These are phyloP conservation scores for Rhinophrynus dorsalis DNA, from an alignment of 2,797 vertebrate species.

Conservation along the genomic window DNA sequence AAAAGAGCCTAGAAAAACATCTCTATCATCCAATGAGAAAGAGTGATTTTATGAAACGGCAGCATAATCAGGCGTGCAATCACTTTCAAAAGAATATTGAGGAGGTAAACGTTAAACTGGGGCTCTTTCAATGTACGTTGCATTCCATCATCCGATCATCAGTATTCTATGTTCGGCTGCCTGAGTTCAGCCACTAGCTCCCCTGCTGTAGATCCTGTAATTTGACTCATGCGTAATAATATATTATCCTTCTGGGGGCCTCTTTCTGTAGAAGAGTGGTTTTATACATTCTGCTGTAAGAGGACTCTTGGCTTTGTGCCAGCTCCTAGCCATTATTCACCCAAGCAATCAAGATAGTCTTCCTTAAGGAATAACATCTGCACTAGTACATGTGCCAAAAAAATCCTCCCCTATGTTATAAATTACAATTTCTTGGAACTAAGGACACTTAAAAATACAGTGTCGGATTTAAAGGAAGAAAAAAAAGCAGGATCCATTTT, in stretches of 20 bases:
- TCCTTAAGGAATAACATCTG: constrained; percentile 82
- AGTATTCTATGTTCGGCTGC: constrained; percentile 72
- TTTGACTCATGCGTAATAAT: constrained; percentile 84
- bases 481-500: constrained; percentile 22
- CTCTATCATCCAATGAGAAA: constrained; percentile 17
- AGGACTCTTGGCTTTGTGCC: constrained; percentile 71
- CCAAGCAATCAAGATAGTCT: constrained; percentile 70
- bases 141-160: constrained; percentile 76
- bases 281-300: constrained; percentile 76
- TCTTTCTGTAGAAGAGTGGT: constrained; percentile 75
- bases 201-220: constrained; percentile 79
- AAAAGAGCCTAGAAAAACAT: constrained; percentile 10
- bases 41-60: constrained; percentile 53
- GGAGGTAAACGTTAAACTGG: constrained; percentile 64
- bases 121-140: constrained; percentile 67
- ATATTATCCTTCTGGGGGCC: constrained; percentile 80
- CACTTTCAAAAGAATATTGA: constrained; percentile 60
- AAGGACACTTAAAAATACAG: constrained; percentile 60
- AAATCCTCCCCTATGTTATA: constrained; percentile 61
- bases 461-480: not conserved
- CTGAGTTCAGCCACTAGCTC: constrained; percentile 73
- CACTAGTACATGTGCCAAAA: constrained; percentile 68
- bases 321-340: constrained; percentile 72
- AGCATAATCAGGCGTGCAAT: constrained; percentile 55
- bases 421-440: constrained; percentile 72